Conservation (phyloP, 2,797 vertebrate genomes). For the Enteromius afrohamiltoni region DNA sequence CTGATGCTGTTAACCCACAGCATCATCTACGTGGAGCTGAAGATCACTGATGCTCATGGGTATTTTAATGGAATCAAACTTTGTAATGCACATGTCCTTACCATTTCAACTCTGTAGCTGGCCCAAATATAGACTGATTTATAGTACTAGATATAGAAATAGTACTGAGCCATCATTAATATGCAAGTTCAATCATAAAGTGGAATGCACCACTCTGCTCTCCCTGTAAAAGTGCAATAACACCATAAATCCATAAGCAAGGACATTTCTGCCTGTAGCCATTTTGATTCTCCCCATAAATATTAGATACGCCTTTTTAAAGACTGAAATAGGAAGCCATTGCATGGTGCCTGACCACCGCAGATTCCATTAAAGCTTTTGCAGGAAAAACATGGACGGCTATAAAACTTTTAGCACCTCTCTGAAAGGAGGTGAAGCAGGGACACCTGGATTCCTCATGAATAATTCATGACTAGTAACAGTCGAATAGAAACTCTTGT, state of each 20-base stretch:
- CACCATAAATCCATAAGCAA: constrained; percentile 69
- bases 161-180: constrained; percentile 49
- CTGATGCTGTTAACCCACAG: constrained; percentile 55
- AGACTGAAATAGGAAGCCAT: constrained; percentile 58
- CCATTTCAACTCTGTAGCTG: not conserved
- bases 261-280: constrained; percentile 66
- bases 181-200: constrained; percentile 27
- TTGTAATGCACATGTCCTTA: not conserved
- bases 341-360: constrained; percentile 59
- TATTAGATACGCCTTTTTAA: constrained; percentile 71
- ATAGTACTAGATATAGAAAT: no score
- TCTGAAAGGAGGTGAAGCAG: constrained; percentile 51
- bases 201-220: constrained; percentile 25
- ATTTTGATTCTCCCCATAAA: constrained; percentile 76
- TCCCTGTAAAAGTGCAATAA: constrained; percentile 24
- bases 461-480: constrained; percentile 55
- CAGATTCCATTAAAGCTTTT: constrained; percentile 74
- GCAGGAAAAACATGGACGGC: constrained; percentile 64
- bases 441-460: constrained; percentile 56
- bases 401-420: constrained; percentile 76
- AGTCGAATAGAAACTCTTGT: constrained; percentile 26
- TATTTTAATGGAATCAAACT: constrained; percentile 3
- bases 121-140: not conserved
- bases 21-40: constrained; percentile 6
- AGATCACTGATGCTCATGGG: not conserved